Evolutionary conservation across 1,140 invertebrate species (phyloP), one percentile per base, ranked within the genome.

Genomic region (Sesamia nonagrioides): DNA sequence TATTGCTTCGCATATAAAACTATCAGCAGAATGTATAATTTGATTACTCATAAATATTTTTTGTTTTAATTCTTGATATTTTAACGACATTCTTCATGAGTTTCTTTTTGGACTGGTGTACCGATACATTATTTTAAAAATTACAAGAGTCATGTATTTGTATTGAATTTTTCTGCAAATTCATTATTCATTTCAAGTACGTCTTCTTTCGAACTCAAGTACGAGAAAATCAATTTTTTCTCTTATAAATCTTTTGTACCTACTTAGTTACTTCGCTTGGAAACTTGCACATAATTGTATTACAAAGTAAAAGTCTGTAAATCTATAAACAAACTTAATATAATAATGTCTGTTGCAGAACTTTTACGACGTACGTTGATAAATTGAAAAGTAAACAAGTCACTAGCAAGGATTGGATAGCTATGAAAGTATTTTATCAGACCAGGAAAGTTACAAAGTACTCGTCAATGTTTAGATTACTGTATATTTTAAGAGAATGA

Each of bases 1-100:
- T 77, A 75, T 75, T 71, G 66, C 63, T 15, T 75, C 40, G 48
- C 50, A 27, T 75, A 33, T 60, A 35, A 58, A 76, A 74, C 50
- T 74, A 74, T 66, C 63, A 42, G 37, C 60, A 63, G 35, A 63
- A 37, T 42, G 15, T 15, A 33, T 35, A 60, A 35, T 60, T 37
- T 17, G 3, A 40, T 40, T 63, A 50, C 45, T 15, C 6, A 63
- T 56, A 11, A 21, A 21, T 42, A 18, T 35, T 58, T 58, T 58
- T 58, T 58, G 54, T 58, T 58, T 21, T 60, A 3, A 8, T 2
- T 58, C 27, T 27, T 27, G 3, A 27, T 27, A 3, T 27, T 9
- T 58, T 27, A 9, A 45, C 9, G 42, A 3, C 11, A 0, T 11
- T 45, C 42, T 13, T 45, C 42, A 11, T 45, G 42, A 11, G 9